Evolutionary conservation across 2,888 invertebrate genomes (phyloP), one percentile per base, ranked within the genome.

Genomic region (Mamestra brassicae): DNA sequence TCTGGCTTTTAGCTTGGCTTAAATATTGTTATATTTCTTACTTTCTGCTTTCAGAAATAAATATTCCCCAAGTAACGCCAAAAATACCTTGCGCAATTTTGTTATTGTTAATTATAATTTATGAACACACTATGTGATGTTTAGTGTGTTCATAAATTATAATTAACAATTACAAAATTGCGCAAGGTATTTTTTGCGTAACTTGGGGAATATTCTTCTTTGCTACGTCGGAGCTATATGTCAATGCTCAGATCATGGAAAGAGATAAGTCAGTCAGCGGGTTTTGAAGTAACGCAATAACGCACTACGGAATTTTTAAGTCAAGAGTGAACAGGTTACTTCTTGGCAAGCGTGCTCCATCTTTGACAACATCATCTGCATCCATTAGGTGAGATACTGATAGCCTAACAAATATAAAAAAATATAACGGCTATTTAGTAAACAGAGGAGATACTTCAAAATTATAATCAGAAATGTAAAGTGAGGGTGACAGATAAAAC

Each of bases 1-100:
- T 50, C 71, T 71, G 79, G 62, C 42, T 62, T 70, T 78, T 36
- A 60, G 45, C 58, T 26, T 4, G 36, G 34, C 7, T 52, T 45
- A 71, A 62, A 36, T 55, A 55, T 36, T 13, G 5, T 62, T 38
- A n/a, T 52, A n/a, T 47, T 47, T 52, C 34, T 50, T 57, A n/a
- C 6, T 54, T 57, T 75, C n/a, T 45, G 36, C 3, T 17, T 57
- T 10, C 11, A 42, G 26, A 42, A 62, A 13, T 17, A 0, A 58
- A 34, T 15, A 26, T 15, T 13, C 45, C 26, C 52, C 5, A 54
- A 55, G 6, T 26, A 7, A 38, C 38, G 38, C 60, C 15, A 38
- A 7, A 38, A 50, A 71, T 13, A 13, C 38, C 15, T 26, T 69
- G 8, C 52, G 17, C 34, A 38, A 36, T 70, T 55, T 10, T 69